Conservation (phyloP, 2,113 vertebrate species). For the Nycticorax nycticorax region DNA sequence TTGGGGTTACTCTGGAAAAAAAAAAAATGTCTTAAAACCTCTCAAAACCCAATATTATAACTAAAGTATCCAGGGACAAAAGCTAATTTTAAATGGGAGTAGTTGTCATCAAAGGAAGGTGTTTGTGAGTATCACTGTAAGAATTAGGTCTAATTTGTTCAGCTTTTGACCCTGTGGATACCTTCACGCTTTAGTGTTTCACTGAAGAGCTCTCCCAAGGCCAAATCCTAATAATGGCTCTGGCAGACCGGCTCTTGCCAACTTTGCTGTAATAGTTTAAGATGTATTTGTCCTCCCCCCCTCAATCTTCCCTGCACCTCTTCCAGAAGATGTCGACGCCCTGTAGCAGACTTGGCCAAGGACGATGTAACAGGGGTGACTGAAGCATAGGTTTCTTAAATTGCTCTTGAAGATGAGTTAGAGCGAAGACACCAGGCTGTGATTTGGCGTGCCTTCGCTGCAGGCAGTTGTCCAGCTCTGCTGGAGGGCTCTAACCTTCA, state of each 20-base stretch:
- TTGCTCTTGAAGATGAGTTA: background rate
- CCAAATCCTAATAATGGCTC: background rate
- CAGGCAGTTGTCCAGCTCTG: slow-evolving; percentile 9
- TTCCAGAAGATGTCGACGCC: background rate
- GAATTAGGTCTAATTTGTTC: background rate
- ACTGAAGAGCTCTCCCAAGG: background rate
- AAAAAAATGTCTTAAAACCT: background rate
- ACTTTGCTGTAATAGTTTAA: background rate
- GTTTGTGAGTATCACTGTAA: background rate
- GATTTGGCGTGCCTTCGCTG: background rate
- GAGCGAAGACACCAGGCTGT: background rate
- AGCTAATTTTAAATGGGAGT: background rate
- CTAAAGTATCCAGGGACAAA: background rate
- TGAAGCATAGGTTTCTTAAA: background rate
- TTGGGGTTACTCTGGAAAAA: background rate
- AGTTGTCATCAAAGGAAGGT: background rate
- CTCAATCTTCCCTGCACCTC: background rate
- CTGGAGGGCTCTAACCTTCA: background rate
- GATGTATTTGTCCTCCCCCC: background rate
- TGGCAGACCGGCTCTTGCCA: background rate
- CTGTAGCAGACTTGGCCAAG: background rate
- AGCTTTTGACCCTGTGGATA: background rate
- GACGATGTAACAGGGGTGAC: fast-evolving
- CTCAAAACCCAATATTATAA: background rate
- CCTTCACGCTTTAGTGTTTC: background rate